phyloP scores from a whole-genome alignment of 2,888 invertebrate genomes.

The Oligia fasciuncula region DNA sequence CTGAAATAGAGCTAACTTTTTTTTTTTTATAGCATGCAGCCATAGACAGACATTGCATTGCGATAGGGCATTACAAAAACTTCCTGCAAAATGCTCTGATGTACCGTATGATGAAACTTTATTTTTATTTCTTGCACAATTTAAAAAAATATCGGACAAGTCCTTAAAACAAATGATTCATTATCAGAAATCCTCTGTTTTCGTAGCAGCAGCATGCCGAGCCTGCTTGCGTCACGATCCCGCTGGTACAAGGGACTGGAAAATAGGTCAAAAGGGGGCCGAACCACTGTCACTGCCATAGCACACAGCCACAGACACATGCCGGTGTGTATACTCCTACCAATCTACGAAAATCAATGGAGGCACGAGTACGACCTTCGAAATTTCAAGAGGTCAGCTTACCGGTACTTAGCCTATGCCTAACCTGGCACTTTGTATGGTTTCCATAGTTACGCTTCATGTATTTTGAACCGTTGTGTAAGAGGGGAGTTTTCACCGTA shows the following conservation, averaged over 20 bases:
- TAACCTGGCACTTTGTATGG: conserved; percentile 64
- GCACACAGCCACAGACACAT: conserved; percentile 62
- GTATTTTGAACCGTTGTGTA: conserved; percentile 14
- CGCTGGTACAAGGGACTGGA: conserved; percentile 81
- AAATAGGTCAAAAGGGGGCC: conserved; percentile 89
- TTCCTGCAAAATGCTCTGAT: not conserved
- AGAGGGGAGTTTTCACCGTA: not conserved
- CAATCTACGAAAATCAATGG: conserved; percentile 69
- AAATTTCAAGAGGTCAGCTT: conserved; percentile 76
- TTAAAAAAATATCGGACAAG: not conserved
- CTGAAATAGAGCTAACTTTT: not conserved
- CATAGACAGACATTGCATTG: not conserved
- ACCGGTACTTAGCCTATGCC: conserved; percentile 44
- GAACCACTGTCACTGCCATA: conserved; percentile 87
- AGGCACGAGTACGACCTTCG: conserved; percentile 80
- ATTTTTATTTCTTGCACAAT: too few species aligned
- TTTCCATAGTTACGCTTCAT: conserved; percentile 62
- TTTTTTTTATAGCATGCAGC: not conserved
- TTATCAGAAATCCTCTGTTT: conserved; percentile 46
- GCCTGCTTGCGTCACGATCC: conserved; percentile 83
- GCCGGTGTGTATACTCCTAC: conserved; percentile 59
- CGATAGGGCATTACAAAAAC: not conserved
- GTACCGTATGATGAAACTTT: not conserved
- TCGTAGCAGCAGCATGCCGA: conserved; percentile 51
- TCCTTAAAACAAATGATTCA: not conserved